Evolutionary conservation across 2,888 invertebrate genomes (phyloP), one percentile per base, ranked within the genome.

Genomic region (Octodonta nipae): DNA sequence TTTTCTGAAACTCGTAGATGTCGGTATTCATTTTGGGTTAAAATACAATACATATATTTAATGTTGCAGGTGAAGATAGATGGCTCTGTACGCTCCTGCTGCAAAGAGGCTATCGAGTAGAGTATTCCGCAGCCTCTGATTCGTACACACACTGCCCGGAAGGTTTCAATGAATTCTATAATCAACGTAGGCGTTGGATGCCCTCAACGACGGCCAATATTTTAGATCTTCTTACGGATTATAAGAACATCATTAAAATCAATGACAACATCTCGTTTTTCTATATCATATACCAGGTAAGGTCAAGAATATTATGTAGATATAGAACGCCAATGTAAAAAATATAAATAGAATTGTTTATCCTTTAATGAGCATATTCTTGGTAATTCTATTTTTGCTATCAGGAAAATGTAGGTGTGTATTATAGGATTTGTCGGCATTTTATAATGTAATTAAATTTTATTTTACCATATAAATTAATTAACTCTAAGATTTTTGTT

Each of bases 171-270:
- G 92, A 92, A 59, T 93, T 95, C 64, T 95, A 79, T 63, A 88
- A 89, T 61, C 93, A 93, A 60, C 73, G 93, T 8, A 73, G 93
- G 8, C 74, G 93, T 22, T 95, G 93, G 93, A 87, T 91, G 38
- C 92, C 93, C 1, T 93, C 93, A 2, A 95, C 93, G 0, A 83
- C 91, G 59, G 92, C 91, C 16, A 95, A 95, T 57, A 89, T 93
- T 47, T 67, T 91, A 44, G 93, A 95, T 61, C 67, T 95, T 35
- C 65, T 91, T 0, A 67, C 69, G 6, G 82, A 86, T 54, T 78
- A 81, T 41, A 77, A 79, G 45, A 69, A 73, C 38, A 87, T 88
- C 2, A 77, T 89, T 12, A 67, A 72, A 52, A 70, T 80, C 30
- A 95, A 95, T 54, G 85, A 89, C 49, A 86, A 86, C 51, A 89